Evolutionary conservation across 2,888 invertebrate species (phyloP).

Genomic region (Athalia rosae): DNA sequence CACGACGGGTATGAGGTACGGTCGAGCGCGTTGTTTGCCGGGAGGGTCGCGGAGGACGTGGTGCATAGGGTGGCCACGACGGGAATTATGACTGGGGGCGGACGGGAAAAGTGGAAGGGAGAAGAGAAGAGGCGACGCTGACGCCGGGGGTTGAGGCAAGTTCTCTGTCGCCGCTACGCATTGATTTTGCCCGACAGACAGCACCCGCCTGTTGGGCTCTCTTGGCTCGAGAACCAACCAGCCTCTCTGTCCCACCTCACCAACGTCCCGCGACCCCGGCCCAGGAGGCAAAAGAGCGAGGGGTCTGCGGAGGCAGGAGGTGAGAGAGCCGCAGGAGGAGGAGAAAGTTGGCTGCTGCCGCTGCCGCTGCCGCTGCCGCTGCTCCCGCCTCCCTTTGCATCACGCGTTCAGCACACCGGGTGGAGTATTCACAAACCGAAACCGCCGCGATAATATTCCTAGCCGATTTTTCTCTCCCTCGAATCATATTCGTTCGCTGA

Average conservation of each 20-base stretch:
- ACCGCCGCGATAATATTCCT: slow-evolving; percentile 1
- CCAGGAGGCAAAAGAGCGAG: slow-evolving; percentile 7
- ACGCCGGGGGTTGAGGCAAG: slow-evolving; percentile 52
- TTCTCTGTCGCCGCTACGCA: slow-evolving; percentile 69
- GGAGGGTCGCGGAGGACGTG: slow-evolving; percentile 42
- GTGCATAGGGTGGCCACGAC: slow-evolving; percentile 48
- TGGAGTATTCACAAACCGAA: slow-evolving; percentile 25
- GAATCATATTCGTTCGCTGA: neutral
- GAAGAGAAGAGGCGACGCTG: slow-evolving; percentile 46
- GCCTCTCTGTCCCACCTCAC: slow-evolving; percentile 51
- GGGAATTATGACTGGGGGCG: slow-evolving; percentile 49
- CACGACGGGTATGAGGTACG: slow-evolving; percentile 48
- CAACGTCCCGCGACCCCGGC: slow-evolving; percentile 33
- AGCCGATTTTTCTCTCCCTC: neutral
- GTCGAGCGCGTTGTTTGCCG: slow-evolving; percentile 52
- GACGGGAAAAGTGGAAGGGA: slow-evolving; percentile 41
- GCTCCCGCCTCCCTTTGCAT: slow-evolving; percentile 18
- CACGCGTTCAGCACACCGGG: slow-evolving; percentile 2
- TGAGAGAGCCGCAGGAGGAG: neutral
- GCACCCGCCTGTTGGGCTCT: slow-evolving; percentile 67
- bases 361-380: slow-evolving; percentile 23
- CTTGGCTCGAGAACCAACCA: slow-evolving; percentile 61
- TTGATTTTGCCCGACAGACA: slow-evolving; percentile 72
- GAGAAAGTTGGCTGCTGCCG: slow-evolving; percentile 22
- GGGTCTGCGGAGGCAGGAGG: neutral